These are phyloP conservation scores for Phenganax marumi DNA, from an alignment of 92 coral and sea anemone species.

Conservation along the genomic window DNA sequence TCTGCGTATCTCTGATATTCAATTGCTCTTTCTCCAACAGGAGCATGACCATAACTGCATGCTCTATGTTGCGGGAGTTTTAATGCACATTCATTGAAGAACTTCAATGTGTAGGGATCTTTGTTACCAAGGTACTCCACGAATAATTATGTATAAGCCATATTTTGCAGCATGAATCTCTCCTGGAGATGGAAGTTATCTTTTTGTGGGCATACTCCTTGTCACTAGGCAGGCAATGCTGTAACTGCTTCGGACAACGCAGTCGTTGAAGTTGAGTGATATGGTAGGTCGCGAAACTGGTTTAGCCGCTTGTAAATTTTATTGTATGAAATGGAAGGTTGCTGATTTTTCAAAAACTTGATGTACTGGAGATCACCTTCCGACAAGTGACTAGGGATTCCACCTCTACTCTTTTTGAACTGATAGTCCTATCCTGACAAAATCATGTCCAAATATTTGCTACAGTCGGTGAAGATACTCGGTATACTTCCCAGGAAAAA, in stretches of 20 bases:
- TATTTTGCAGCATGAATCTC: slow-evolving; percentile 18
- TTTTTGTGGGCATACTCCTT: slow-evolving; percentile 44
- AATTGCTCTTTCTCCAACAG: slow-evolving; percentile 1
- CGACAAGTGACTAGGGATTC: slow-evolving; percentile 45
- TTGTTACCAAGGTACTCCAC: no score
- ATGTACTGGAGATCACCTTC: slow-evolving; percentile 51
- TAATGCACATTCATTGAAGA: no score
- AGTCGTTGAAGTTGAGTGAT: slow-evolving; percentile 25
- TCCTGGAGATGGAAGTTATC: slow-evolving; percentile 37
- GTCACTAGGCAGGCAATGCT: slow-evolving; percentile 1
- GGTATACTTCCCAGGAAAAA: slow-evolving; percentile 45
- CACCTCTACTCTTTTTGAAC: slow-evolving; percentile 44
- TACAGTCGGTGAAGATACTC: slow-evolving; percentile 48
- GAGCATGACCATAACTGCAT: no score
- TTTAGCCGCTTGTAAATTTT: slow-evolving; percentile 41
- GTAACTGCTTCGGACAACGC: slow-evolving; percentile 45
- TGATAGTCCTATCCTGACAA: slow-evolving; percentile 34
- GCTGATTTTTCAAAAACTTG: slow-evolving; percentile 53
- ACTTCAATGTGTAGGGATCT: background rate
- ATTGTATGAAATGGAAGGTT: slow-evolving; percentile 44
- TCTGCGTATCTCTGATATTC: background rate
- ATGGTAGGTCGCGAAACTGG: slow-evolving; percentile 45
- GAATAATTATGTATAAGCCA: no score
- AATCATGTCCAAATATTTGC: slow-evolving; percentile 49
- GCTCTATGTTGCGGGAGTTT: slow-evolving; percentile 1